Evolutionary conservation across 2,888 invertebrate genomes (phyloP), one percentile per base, ranked within the genome.

Genomic region (Leucophenga maculata): DNA sequence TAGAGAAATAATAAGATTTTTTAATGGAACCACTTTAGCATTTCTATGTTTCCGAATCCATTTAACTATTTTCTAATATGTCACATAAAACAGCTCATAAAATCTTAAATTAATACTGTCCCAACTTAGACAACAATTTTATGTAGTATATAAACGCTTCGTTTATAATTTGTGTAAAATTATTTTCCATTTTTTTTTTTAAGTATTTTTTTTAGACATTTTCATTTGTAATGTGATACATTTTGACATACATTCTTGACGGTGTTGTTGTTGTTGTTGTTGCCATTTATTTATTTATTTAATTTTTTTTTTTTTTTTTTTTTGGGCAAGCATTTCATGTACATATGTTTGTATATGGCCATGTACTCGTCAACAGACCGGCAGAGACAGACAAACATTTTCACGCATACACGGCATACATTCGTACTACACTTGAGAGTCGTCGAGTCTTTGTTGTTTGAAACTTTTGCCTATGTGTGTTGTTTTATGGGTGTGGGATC

Each of bases 241-340:
- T 54, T 54, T 54, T 54, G 54, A 54, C 54, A 54, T 22, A 54
- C 20, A 14, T 54, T 54, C 39, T 54, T 54, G n/a, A n/a, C n/a
- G n/a, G n/a, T 54, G 54, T 18, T 18, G 3, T 11, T 39, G 9
- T 54, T 11, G 11, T 54, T 6, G 6, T 54, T 22, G 20, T 3
- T 22, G 20, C 4, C 54, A 11, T 22, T 22, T 54, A 9, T 13
- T 54, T 54, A 18, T 20, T 54, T 22, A 11, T 54, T 13, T 54
- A 18, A 3, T 54, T 22, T 4, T 54, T 13, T 54, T 9, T 20
- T 8, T 8, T 16, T 50, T 18, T 18, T 16, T 50, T 11, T 20
- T 8, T 3, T 3, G 39, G 39, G 39, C 1, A 11, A 54, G 11
- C 13, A 54, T 54, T 50, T 18, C 50, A 54, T 54, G 54, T 54